phyloP scores from a whole-genome alignment of 2,113 vertebrate species.

The Hypocryptadius cinnamomeus region DNA sequence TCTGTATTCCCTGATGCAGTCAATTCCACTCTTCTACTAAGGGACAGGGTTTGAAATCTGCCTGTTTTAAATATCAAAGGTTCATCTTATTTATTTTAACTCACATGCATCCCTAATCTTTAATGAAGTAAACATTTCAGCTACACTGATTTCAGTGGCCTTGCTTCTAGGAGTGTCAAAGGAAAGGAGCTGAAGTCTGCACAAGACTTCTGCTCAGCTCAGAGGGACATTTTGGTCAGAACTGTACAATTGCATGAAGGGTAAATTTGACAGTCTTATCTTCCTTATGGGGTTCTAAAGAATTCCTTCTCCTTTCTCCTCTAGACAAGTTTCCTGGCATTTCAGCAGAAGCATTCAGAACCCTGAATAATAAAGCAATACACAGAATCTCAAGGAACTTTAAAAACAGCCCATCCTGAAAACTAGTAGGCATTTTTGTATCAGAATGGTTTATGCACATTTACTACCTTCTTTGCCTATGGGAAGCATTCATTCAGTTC shows the following conservation, averaged over 20 bases:
- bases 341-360: neutral
- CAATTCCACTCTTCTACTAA: neutral
- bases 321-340: neutral
- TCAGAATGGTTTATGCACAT: neutral
- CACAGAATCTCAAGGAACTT: neutral
- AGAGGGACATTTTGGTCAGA: neutral
- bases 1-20: neutral
- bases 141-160: neutral
- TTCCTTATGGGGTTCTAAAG: neutral
- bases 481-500: neutral
- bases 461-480: neutral
- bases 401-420: neutral
- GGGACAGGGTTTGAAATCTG: neutral
- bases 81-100: neutral
- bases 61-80: neutral
- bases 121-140: neutral
- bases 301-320: neutral
- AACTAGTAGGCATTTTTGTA: neutral
- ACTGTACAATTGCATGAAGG: neutral
- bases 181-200: neutral
- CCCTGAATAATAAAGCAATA: neutral
- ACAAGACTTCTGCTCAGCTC: neutral
- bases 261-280: neutral
- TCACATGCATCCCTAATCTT: neutral
- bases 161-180: neutral